Evolutionary conservation across 2,797 vertebrate genomes (phyloP), one percentile per base, ranked within the genome.

Genomic region (Peromyscus aztecus): DNA sequence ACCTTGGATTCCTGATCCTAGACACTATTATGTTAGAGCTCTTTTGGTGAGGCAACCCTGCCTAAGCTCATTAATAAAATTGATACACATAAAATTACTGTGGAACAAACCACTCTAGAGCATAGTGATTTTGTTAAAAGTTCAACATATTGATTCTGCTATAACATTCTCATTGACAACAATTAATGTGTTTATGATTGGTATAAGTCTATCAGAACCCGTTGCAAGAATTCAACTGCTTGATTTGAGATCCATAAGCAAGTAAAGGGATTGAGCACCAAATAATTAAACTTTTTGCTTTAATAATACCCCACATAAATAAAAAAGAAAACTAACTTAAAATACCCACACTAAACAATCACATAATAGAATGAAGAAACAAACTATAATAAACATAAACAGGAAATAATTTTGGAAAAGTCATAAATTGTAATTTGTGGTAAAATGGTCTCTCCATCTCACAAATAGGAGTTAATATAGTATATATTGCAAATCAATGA

Each of bases 91-190:
- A 37, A 52, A 43, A 61, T 87, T 34, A 55, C 86, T 55, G 55
- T 14, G 49, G 94, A 40, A 89, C 88, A 97, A 80, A 46, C 1
- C 31, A 14, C 29, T 46, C 77, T 77, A 81, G 87, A 88, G 29
- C 29, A 59, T 9, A 17, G 4, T 23, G 49, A 83, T 31, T 91
- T 95, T 92, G 59, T 34, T 81, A 94, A 92, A 97, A 24, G 24
- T 69, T 91, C 29, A 93, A 49, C 6, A 34, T 89, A 75, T 34
- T 89, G 69, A 95, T 52, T 65, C 24, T 80, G 12, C 11, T 46
- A 34, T 90, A 85, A 91, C 24, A 95, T 96, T 96, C 23, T 95
- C 24, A 76, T 94, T 90, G 92, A 8, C 52, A 86, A 31, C 75
- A 76, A 59, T 85, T 69, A 86, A 17, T 75, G 16, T 77, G 63